Base-by-base conservation (phyloP, 2,797 vertebrate genomes). In the Alosa sapidissima region DNA sequence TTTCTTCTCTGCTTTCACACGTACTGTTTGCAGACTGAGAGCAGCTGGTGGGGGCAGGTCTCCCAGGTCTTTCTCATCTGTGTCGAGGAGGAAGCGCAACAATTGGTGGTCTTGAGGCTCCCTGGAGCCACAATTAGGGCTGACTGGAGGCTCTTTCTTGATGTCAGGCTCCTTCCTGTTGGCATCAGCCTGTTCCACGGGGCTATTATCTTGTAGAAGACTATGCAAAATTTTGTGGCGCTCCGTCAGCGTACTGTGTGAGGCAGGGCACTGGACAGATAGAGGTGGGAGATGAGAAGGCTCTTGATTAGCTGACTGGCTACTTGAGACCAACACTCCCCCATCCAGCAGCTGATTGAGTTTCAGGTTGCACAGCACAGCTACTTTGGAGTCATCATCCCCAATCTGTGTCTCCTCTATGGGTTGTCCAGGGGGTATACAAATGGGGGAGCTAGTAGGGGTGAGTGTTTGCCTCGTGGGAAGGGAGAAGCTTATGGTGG, bases 101-200 rank as follows among this genome's bases (percentile, higher is more conserved):
- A 99, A 94, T 91, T 98, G 97, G 86, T 99, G 97, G 91, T 99
- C 98, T 92, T 98, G 98, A 14, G 94, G 96, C 11, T 97, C 97
- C 86, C 95, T 97, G 85, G 96, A 94, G 92, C 94, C 93, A 86
- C 94, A 91, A 82, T 41, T 89, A 65, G 84, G 95, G 75, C 90
- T 94, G 85, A 86, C 88, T 0, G 92, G 89, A 11, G 87, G 90
- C 81, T 96, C 95, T 89, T 91, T 95, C 92, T 96, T 96, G 84
- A 96, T 91, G 78, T 94, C 94, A 0, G 90, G 47, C 10, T 95
- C 92, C 47, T 85, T 91, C 82, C 86, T 91, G 87, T 84, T 4
- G 84, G 83, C 16, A 82, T 90, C 9, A 81, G 91, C 89, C 52
- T 87, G 87, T 1, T 98, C 97, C 0, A 94, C 96, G 47, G 97